Percentiles rank a stretch among this genome's conserved stretches.
Evolutionary conservation across 2,888 invertebrate genomes (phyloP).

Genomic region (Philereme vetulata): DNA sequence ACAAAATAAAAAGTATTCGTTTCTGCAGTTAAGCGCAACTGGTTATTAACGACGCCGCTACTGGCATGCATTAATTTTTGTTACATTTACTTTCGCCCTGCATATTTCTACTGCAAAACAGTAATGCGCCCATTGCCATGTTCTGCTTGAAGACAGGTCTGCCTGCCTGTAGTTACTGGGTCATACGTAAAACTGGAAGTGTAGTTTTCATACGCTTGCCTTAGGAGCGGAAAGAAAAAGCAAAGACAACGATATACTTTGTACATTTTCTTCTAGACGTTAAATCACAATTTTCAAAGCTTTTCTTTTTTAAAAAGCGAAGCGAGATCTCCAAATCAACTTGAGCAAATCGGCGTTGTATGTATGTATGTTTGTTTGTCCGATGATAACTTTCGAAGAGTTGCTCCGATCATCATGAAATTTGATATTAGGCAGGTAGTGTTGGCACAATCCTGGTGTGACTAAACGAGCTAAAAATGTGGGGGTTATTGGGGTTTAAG

Average conservation of each 20-base stretch:
- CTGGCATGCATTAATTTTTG: slow-evolving; percentile 26
- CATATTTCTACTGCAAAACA: slow-evolving; percentile 17
- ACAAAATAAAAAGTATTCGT: slow-evolving; percentile 40
- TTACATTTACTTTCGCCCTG: slow-evolving; percentile 30
- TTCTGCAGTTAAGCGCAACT: slow-evolving; percentile 34
- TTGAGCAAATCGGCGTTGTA: too few relatives aligned
- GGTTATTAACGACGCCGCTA: slow-evolving; percentile 29
- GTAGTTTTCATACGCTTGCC: neutral
- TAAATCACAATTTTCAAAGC: neutral
- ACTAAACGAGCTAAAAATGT: too few relatives aligned
- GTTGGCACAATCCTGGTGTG: too few relatives aligned
- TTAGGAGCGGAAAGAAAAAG: neutral
- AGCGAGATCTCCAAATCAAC: too few relatives aligned
- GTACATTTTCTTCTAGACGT: neutral
- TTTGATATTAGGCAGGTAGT: too few relatives aligned
- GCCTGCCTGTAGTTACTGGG: slow-evolving; percentile 6
- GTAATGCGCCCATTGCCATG: slow-evolving; percentile 13
- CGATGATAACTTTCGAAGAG: too few relatives aligned
- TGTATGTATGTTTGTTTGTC: too few relatives aligned
- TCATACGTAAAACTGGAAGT: slow-evolving; percentile 8
- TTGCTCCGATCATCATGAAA: too few relatives aligned
- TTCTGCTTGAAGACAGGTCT: slow-evolving; percentile 17
- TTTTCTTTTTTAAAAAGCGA: too few relatives aligned
- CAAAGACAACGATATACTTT: neutral
- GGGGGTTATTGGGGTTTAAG: too few relatives aligned